These are phyloP conservation scores for Hololepta plana DNA, from an alignment of 2,888 invertebrate genomes.

Conservation along the genomic window DNA sequence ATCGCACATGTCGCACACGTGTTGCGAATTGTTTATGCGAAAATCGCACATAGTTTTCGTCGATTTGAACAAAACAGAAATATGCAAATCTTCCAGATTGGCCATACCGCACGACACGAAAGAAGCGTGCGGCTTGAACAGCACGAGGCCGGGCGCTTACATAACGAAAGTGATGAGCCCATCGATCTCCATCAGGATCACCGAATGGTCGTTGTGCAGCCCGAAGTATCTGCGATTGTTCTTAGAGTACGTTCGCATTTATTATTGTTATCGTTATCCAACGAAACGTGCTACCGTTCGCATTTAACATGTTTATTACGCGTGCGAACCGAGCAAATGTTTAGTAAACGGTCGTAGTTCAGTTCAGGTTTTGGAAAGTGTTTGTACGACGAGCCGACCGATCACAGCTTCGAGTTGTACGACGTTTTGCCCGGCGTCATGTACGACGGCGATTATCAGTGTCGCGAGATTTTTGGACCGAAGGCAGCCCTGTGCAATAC, in stretches of 20 bases:
- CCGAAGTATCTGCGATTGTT: conserved; percentile 29
- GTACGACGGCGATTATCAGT: conserved; percentile 38
- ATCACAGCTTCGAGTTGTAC: conserved; percentile 17
- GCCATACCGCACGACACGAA: conserved; percentile 20
- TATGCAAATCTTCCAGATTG: too few relatives aligned
- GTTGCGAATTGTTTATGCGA: too few relatives aligned
- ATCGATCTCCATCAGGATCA: conserved; percentile 18
- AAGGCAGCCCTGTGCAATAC: conserved; percentile 27
- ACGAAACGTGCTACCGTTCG: too few relatives aligned
- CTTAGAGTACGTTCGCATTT: conserved; percentile 30
- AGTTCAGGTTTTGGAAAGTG: conserved; percentile 37
- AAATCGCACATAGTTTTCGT: too few relatives aligned
- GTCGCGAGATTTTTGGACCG: conserved; percentile 31
- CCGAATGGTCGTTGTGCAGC: conserved; percentile 35
- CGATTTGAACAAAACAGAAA: too few relatives aligned
- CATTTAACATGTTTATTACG: too few relatives aligned
- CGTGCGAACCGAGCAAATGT: too few relatives aligned
- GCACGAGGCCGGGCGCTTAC: conserved; percentile 14
- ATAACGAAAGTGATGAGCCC: conserved; percentile 23
- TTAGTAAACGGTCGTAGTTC: conserved; percentile 12
- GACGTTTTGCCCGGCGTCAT: conserved; percentile 30
- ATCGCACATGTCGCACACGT: too few relatives aligned
- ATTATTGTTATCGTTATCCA: conserved; percentile 3
- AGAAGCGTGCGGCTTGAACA: conserved; percentile 17
- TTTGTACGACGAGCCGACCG: conserved; percentile 33